Evolutionary conservation across 2,888 invertebrate genomes (phyloP), one percentile per base, ranked within the genome.

Genomic region (Watsonalla cultraria): DNA sequence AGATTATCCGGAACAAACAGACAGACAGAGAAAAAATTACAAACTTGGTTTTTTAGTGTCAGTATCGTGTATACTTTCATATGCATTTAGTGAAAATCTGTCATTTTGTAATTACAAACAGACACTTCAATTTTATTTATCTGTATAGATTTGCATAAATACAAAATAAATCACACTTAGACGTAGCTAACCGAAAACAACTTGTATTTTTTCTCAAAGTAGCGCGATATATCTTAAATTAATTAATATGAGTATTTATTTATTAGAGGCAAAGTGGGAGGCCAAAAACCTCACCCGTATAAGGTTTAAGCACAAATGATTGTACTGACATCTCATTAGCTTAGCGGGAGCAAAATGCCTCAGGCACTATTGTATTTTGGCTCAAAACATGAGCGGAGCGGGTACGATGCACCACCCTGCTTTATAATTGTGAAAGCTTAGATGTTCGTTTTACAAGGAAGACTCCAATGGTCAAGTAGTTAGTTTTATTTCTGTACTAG

Each of bases 271-370:
- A 72, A 80, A 86, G 84, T 83, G 78, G 82, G 82, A 84, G 82
- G 76, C 86, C 88, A 84, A 90, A 89, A 90, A 89, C 80, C 86
- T 86, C 73, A 80, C 79, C 74, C 72, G 80, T 74, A 77, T 83
- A 82, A 88, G 87, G 85, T 84, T 86, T 86, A 85, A 87, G 86
- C 87, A 80, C 82, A 87, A 89, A 90, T 90, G 86, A 88, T 90
- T 89, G 86, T 87, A 84, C 89, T 90, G 90, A 90, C 90, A 89
- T 89, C 90, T 90, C 90, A 90, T 90, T 90, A 90, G 88, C 88
- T 87, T 86, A 86, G 85, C 86, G 85, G 83, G 84, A 85, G 80
- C 84, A 75, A 75, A 77, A 72, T 69, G 85, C 88, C 86, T 63
- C 64, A 59, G 84, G 86, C 86, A 74, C 76, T 81, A 81, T 80